Evolutionary conservation across 2,797 vertebrate species (phyloP).

Genomic region (Coilia nasus): DNA sequence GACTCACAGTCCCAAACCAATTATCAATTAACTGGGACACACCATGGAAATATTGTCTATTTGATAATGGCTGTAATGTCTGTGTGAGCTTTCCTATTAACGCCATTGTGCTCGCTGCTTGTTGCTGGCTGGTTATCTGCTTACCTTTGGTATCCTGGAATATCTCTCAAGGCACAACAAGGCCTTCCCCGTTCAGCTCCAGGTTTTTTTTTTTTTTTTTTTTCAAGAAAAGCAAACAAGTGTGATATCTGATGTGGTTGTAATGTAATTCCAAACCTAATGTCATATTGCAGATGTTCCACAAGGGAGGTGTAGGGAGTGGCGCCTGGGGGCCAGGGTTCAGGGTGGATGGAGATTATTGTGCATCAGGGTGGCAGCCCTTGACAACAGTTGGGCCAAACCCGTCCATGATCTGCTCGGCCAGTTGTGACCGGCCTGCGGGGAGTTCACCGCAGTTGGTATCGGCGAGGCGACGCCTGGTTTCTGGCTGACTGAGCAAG

Average conservation of each 20-base stretch:
- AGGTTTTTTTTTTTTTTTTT: neutral
- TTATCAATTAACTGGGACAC: neutral
- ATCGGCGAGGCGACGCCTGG: constrained; percentile 65
- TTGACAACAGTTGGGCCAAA: constrained; percentile 57
- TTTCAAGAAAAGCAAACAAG: neutral
- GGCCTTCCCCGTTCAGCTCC: neutral
- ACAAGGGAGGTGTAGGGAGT: neutral
- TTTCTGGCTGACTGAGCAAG: constrained; percentile 68
- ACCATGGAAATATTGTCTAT: neutral
- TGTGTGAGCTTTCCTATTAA: neutral
- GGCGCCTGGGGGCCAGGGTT: no score
- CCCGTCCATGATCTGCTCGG: constrained; percentile 61
- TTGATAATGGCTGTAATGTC: neutral
- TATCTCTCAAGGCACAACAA: neutral
- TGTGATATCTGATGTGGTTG: neutral
- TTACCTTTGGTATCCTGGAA: neutral
- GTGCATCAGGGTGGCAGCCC: constrained; percentile 30
- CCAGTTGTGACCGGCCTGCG: constrained; percentile 60
- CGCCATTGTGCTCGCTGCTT: neutral
- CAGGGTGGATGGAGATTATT: neutral
- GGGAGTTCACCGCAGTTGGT: constrained; percentile 68
- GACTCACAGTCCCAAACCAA: neutral
- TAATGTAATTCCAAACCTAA: neutral
- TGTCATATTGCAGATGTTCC: constrained; percentile 9
- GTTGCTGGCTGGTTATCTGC: neutral